Percentiles rank a stretch among this genome's conserved stretches.
Conservation (phyloP, 2,113 vertebrate genomes). For the Anolis sagrei region DNA sequence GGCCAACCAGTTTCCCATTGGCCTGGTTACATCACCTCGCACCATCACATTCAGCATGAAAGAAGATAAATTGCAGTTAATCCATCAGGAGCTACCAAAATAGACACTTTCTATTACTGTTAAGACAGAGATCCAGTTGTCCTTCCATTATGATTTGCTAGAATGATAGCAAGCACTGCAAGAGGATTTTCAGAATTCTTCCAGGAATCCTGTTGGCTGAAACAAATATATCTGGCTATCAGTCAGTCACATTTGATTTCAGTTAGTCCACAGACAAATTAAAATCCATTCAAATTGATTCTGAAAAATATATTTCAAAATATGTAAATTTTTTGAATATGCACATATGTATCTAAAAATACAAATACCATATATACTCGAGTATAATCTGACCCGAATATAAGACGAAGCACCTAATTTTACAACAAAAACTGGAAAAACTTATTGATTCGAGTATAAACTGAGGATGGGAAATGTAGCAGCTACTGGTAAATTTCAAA, state of each 20-base stretch:
- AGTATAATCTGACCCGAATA: no score
- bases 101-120: neutral
- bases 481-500: no score
- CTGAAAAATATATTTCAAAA: no score
- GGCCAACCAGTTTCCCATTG: slow-evolving; percentile 21
- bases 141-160: slow-evolving; percentile 11
- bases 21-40: neutral
- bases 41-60: slow-evolving; percentile 6
- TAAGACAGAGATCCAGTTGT: neutral
- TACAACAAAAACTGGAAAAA: no score
- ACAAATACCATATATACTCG: no score
- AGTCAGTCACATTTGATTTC: neutral
- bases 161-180: neutral
- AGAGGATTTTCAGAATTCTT: neutral
- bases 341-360: no score
- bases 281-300: neutral
- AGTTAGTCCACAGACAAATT: no score
- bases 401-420: no score
- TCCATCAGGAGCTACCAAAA: slow-evolving; percentile 15
- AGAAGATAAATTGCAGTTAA: slow-evolving; percentile 17
- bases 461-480: no score
- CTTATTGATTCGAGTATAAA: no score
- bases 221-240: neutral
- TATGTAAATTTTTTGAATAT: neutral
- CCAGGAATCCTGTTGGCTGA: neutral